Percentiles rank a stretch among this genome's conserved stretches.
These are phyloP conservation scores for Dipodomys merriami DNA, from an alignment of 2,113 vertebrate species.

Conservation along the genomic window DNA sequence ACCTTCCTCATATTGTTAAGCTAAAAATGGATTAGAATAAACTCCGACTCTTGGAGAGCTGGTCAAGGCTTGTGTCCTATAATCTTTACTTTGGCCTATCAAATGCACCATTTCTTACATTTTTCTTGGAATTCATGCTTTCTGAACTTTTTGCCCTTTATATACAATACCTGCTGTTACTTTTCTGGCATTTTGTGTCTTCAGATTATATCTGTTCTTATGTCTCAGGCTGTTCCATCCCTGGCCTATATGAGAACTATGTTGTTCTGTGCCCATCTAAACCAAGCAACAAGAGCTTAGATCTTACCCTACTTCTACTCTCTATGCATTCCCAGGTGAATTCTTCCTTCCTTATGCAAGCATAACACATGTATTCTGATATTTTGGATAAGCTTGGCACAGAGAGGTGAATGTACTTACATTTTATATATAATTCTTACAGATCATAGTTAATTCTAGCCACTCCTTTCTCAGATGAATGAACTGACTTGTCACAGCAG, in stretches of 20 bases:
- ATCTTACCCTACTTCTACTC: background rate
- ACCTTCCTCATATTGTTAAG: background rate
- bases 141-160: background rate
- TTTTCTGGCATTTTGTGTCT: background rate
- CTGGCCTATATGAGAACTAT: background rate
- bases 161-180: background rate
- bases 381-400: background rate
- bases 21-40: background rate
- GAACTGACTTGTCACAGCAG: background rate
- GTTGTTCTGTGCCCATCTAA: background rate
- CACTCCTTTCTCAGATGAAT: background rate
- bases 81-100: background rate
- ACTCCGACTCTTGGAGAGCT: background rate
- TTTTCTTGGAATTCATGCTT: background rate
- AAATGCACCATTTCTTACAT: background rate
- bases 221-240: background rate
- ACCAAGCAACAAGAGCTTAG: background rate
- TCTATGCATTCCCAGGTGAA: background rate
- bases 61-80: background rate
- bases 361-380: background rate
- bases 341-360: background rate
- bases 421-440: background rate
- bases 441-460: background rate
- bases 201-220: background rate
- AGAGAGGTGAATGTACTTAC: background rate